Percentiles rank a stretch among this genome's conserved stretches.
These are phyloP conservation scores for Whitmania pigra DNA, from an alignment of 1,140 invertebrate genomes.

Conservation along the genomic window DNA sequence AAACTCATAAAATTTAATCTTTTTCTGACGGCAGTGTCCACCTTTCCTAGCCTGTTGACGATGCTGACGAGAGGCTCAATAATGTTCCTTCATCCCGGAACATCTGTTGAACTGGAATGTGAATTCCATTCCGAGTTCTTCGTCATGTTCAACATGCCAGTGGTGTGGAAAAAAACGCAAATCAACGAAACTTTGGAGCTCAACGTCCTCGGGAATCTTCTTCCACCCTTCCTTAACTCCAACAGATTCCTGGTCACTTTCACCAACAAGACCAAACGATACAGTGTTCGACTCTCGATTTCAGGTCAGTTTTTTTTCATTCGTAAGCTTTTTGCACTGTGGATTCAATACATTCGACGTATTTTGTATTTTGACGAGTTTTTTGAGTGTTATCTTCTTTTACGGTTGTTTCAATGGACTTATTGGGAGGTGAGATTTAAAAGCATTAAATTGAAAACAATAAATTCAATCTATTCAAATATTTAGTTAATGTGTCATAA, in stretches of 20 bases:
- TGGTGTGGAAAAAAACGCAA: constrained; percentile 15
- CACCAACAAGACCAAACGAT: not conserved
- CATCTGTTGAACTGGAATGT: constrained; percentile 3
- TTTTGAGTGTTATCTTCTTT: too few relatives aligned
- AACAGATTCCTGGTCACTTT: constrained; percentile 15
- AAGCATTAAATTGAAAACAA: too few relatives aligned
- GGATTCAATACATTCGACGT: too few relatives aligned
- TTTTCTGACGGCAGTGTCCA: too few relatives aligned
- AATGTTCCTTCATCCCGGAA: not conserved
- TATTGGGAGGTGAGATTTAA: too few relatives aligned
- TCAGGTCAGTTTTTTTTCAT: not conserved
- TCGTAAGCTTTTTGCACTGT: too few relatives aligned
- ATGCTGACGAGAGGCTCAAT: not conserved
- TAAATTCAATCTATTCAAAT: too few relatives aligned
- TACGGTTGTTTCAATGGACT: too few relatives aligned
- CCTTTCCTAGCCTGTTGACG: not conserved
- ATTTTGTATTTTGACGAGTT: too few relatives aligned
- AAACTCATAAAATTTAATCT: not conserved
- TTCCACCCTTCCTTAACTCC: constrained; percentile 8
- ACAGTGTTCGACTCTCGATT: constrained; percentile 10
- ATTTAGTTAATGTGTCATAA: too few relatives aligned
- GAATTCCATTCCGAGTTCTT: constrained; percentile 6
- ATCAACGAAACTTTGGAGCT: not conserved
- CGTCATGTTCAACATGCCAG: constrained; percentile 17
- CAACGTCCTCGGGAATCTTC: constrained; percentile 8